These are phyloP conservation scores for Conus canariensis DNA, from an alignment of 2,888 invertebrate species.

Conservation along the genomic window DNA sequence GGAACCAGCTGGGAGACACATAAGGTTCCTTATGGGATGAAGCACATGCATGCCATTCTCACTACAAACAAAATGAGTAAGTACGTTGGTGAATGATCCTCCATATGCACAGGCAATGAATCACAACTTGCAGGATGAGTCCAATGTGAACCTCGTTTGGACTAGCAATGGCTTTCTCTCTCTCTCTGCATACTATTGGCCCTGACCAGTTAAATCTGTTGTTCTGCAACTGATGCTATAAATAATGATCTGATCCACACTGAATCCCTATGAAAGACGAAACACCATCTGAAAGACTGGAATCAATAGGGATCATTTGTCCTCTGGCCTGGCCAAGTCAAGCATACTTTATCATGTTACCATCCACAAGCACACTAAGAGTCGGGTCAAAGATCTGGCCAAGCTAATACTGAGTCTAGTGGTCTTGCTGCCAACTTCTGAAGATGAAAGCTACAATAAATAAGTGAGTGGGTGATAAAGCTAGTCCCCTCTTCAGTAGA, in stretches of 20 bases:
- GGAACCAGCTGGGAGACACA: not conserved
- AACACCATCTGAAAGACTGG: slow-evolving; percentile 5
- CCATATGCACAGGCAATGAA: not conserved
- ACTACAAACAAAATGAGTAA: not conserved
- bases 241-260: not conserved
- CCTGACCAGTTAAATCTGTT: not conserved
- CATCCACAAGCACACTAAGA: not conserved
- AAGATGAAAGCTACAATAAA: not conserved
- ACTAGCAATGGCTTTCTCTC: not conserved
- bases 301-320: not conserved
- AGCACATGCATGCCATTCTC: not conserved
- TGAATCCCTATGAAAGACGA: not conserved
- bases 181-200: not conserved
- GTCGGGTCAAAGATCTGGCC: not conserved
- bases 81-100: not conserved
- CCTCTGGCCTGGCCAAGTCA: not conserved
- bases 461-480: not conserved
- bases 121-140: not conserved
- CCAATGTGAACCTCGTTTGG: not conserved
- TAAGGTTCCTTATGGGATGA: not conserved
- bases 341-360: not conserved
- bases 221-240: not conserved
- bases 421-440: not conserved
- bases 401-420: not conserved
- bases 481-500: not conserved